Base-by-base conservation (phyloP, 1,140 invertebrate genomes). In the Pteromalus puparum region DNA sequence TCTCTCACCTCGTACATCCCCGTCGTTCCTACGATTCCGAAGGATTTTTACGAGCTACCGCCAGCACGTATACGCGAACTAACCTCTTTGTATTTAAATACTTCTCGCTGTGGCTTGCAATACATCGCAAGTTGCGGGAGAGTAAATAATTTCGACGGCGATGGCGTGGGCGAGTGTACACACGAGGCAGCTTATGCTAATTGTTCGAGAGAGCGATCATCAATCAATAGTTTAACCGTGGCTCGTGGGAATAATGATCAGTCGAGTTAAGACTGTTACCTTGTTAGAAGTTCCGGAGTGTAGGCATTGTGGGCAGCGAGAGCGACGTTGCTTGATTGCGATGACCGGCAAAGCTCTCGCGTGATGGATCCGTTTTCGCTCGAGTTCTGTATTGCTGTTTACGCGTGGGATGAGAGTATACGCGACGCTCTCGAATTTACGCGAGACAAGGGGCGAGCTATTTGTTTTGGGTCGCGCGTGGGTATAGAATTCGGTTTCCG, bases 81-180 rank as follows among this genome's bases (percentile, higher is more conserved):
- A 30, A 30, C 30, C 34, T 38, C 72, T 74, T 74, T 74, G 72
- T 74, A 74, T 74, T 74, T 74, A 74, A 74, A 74, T 74, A 74
- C 26, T 24, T 10, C 65, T 67, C 67, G 24, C 67, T 2, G 13
- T 7, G 28, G 24, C 30, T 7, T 12, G 26, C 30, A 38, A 73
- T 73, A 10, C 15, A 73, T 38, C 28, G 72, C 72, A 18, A 34
- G 30, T 18, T n/a, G 21, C 65, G n/a, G n/a, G 67, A 12, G 68
- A 70, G 68, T 30, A 38, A 21, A 74, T 21, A 74, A 74, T 74
- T 74, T 74, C 34, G 34, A 74, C 34, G 53, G 28, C 34, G n/a
- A 9, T 34, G 6, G 72, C 30, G 34, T 42, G 72, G 30, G 72
- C 34, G 34, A 26, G 10, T 12, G 10, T 61, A 53, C 13, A 18